These are phyloP conservation scores for Poecilia velifera DNA, from an alignment of 2,797 vertebrate species.

Conservation along the genomic window DNA sequence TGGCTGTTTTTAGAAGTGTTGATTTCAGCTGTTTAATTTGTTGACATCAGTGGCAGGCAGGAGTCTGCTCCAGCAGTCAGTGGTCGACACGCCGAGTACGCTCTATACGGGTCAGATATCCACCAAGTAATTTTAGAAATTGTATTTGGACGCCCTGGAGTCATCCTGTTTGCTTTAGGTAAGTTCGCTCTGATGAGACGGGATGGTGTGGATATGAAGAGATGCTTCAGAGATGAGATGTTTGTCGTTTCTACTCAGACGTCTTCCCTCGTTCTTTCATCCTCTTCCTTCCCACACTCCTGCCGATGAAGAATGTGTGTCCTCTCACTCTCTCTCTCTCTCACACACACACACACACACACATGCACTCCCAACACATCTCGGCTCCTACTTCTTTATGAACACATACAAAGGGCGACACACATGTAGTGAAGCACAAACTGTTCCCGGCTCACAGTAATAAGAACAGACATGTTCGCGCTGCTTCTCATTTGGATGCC, in stretches of 20 bases:
- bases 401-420: slow-evolving; percentile 39
- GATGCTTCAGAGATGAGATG: slow-evolving; percentile 28
- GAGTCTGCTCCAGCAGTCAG: not conserved
- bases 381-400: slow-evolving; percentile 26
- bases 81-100: not conserved
- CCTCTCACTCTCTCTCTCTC: slow-evolving; percentile 19
- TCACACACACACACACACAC: slow-evolving; percentile 10
- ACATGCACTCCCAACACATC: slow-evolving; percentile 7
- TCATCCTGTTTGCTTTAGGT: slow-evolving; percentile 28
- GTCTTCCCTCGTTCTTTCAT: slow-evolving; percentile 53
- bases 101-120: not conserved
- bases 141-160: not conserved
- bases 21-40: not conserved
- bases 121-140: not conserved
- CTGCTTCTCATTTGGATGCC: slow-evolving; percentile 70
- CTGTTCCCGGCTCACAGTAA: slow-evolving; percentile 56
- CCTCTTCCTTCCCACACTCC: slow-evolving; percentile 55
- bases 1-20: too few relatives aligned
- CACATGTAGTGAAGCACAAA: slow-evolving; percentile 50
- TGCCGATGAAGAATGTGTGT: slow-evolving; percentile 39
- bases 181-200: slow-evolving; percentile 25
- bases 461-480: slow-evolving; percentile 66
- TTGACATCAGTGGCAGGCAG: not conserved
- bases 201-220: slow-evolving; percentile 33
- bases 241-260: slow-evolving; percentile 46